Conservation (phyloP, 2,797 vertebrate genomes). For the Lagothrix lagotricha region DNA sequence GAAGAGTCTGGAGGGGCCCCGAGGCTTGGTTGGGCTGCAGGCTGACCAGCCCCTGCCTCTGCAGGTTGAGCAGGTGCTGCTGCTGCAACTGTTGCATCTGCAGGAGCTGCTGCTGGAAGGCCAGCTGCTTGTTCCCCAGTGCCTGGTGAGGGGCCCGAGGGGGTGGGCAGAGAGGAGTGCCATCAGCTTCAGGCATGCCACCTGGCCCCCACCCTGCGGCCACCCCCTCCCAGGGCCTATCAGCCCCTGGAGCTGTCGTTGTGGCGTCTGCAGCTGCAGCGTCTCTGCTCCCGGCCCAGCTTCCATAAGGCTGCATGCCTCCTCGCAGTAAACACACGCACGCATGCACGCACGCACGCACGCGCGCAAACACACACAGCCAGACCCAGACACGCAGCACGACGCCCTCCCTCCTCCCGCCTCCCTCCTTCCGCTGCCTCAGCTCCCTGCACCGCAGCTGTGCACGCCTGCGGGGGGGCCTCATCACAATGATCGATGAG, state of each 20-base stretch:
- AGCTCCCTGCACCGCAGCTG: slow-evolving; percentile 85
- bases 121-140: slow-evolving; percentile 97
- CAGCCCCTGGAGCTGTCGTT: slow-evolving; percentile 59
- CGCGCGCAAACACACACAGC: slow-evolving; percentile 56
- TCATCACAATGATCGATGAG: slow-evolving; percentile 98
- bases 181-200: slow-evolving; percentile 49
- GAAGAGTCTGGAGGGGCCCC: slow-evolving; percentile 94
- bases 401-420: slow-evolving; percentile 52
- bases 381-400: slow-evolving; percentile 67
- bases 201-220: slow-evolving; percentile 67
- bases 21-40: slow-evolving; percentile 92
- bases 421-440: neutral
- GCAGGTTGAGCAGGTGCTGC: slow-evolving; percentile 98
- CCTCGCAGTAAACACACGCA: slow-evolving; percentile 77
- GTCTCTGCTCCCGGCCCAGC: slow-evolving; percentile 77
- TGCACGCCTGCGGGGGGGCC: slow-evolving; percentile 86
- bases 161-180: slow-evolving; percentile 77
- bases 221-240: slow-evolving; percentile 77
- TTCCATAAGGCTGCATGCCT: slow-evolving; percentile 80
- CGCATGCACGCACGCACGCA: slow-evolving; percentile 36
- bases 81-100: slow-evolving; percentile 99
- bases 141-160: slow-evolving; percentile 86
- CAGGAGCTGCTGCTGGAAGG: slow-evolving; percentile 99
- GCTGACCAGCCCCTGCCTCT: slow-evolving; percentile 97
- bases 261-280: slow-evolving; percentile 53